Evolutionary conservation across 2,113 vertebrate genomes (phyloP).

Genomic region (Thryonomys swinderianus): DNA sequence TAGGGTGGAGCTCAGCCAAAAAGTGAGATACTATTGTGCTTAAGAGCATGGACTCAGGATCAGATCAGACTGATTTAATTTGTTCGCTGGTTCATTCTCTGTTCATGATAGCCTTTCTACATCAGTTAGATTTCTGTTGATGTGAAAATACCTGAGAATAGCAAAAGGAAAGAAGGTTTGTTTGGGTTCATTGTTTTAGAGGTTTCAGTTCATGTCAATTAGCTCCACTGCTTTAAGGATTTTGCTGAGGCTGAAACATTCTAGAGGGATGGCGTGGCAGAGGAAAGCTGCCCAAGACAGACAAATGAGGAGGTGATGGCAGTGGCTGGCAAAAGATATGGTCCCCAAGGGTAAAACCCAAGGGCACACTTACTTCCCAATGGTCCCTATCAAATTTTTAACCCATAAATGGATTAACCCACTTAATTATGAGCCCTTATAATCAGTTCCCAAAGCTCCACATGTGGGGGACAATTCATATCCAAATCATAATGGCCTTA

Average conservation of each 20-base stretch:
- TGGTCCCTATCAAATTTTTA: not conserved
- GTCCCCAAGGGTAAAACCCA: not conserved
- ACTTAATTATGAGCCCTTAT: not conserved
- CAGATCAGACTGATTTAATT: not conserved
- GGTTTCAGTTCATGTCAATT: not conserved
- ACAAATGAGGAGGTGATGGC: not conserved
- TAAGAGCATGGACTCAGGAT: not conserved
- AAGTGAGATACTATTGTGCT: not conserved
- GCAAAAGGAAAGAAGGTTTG: not conserved
- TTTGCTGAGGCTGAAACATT: not conserved
- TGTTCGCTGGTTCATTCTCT: not conserved
- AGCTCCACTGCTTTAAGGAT: not conserved
- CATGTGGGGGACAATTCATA: not conserved
- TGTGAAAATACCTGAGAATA: not conserved
- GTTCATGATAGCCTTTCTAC: not conserved
- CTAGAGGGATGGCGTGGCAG: not conserved
- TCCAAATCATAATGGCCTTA: not conserved
- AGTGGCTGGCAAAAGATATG: not conserved
- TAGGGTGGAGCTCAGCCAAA: not conserved
- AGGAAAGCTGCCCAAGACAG: not conserved
- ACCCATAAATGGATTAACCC: not conserved
- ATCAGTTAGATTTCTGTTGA: not conserved
- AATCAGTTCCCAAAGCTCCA: not conserved
- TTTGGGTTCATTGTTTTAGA: not conserved
- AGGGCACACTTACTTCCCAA: not conserved